Percentiles rank a stretch among this genome's conserved stretches.
phyloP scores from a whole-genome alignment of 2,888 invertebrate genomes.

The Tenthredo mesomela region DNA sequence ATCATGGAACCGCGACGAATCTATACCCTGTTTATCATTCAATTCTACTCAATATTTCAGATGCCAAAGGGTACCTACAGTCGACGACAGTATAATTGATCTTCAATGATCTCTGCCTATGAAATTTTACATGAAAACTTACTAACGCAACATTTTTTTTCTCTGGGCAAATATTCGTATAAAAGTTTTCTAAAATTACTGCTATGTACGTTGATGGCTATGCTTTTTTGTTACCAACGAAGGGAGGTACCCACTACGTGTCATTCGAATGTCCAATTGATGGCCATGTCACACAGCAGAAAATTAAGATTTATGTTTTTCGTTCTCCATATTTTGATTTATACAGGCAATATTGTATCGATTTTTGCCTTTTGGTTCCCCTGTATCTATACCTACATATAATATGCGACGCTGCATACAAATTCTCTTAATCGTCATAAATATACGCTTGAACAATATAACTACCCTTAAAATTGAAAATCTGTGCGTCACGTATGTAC shows the following conservation, averaged over 20 bases:
- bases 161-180: neutral
- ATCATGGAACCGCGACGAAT: neutral
- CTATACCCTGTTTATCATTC: neutral
- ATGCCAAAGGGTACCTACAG: neutral
- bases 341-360: slow-evolving; percentile 8
- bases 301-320: slow-evolving; percentile 20
- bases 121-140: neutral
- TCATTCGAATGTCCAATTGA: neutral
- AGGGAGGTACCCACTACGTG: neutral
- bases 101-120: neutral
- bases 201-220: neutral
- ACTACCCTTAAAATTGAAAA: slow-evolving; percentile 13
- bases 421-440: neutral
- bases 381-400: neutral
- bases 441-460: neutral
- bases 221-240: neutral
- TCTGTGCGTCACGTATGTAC: neutral
- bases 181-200: neutral
- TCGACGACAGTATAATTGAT: neutral
- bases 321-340: slow-evolving; percentile 17
- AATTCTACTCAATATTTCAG: neutral
- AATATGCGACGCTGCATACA: neutral
- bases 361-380: neutral
- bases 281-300: slow-evolving; percentile 1
- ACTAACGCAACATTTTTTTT: neutral